Evolutionary conservation across 2,888 invertebrate genomes (phyloP), one percentile per base, ranked within the genome.

Genomic region (Sarcophaga variegata): DNA sequence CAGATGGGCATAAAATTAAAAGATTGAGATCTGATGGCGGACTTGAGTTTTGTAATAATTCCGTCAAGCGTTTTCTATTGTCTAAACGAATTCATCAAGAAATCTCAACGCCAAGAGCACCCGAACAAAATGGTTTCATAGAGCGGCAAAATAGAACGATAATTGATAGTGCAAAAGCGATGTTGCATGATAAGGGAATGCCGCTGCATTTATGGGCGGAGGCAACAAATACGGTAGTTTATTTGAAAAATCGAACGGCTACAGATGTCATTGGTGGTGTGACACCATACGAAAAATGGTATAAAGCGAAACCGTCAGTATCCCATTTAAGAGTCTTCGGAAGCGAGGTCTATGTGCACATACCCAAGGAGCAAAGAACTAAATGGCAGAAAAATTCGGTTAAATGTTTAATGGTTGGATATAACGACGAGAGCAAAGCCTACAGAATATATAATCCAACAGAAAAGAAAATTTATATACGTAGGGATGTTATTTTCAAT

Each of bases 301-400:
- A 64, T 66, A 59, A 54, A 3, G n/a, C 14, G 22, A 84, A 71
- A 71, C 81, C 75, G 3, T 75, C 70, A 70, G 81, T 70, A 25
- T 45, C 49, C 59, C 81, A 82, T 49, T 17, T 80, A 4, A 27
- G 71, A 22, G 63, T 84, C 25, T 84, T 84, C 71, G 80, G 80
- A 20, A 62, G 81, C n/a, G 67, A 80, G 1, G 72, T 45, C 11
- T 75, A 69, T n/a, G 47, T 70, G 14, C 70, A 75, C 45, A 70
- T 79, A 17, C 75, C 85, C 5, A 86, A 86, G 71, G 84, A 88
- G 66, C 74, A 86, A 17, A 70, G 85, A 12, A 82, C 83, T n/a
- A 88, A 88, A 78, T 88, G 85, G 84, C 81, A 88, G 27, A 76
- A 72, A 63, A 88, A 88, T 62, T 87, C 63, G n/a, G 45, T 85